Evolutionary conservation across 2,113 vertebrate genomes (phyloP), one percentile per base, ranked within the genome.

Genomic region (Nestor notabilis): DNA sequence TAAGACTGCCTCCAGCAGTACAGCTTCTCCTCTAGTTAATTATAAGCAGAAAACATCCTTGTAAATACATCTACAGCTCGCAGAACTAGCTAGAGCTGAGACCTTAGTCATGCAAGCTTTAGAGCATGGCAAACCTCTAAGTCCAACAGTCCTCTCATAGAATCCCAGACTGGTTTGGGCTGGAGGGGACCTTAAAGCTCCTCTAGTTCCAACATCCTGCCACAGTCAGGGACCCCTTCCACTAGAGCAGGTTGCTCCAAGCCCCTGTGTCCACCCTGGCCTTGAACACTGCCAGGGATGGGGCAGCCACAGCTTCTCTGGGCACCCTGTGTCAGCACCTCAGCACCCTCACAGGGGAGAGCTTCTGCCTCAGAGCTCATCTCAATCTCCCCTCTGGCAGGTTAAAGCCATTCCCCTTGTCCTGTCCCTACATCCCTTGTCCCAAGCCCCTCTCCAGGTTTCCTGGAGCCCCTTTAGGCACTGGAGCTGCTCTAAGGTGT

Each of bases 191-290:
- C 20, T 58, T 3, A 58, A 58, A n/a, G 33, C 33, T 58, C 33
- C 0, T 0, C 20, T 20, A n/a, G 55, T 2, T 58, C 56, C 56
- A 58, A 10, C 33, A n/a, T 33, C 33, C 33, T n/a, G 55, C 20
- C 55, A 58, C 0, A 0, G 33, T 13, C 55, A 58, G 33, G 55
- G 55, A 56, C 55, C 4, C 31, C 55, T 56, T 56, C 31, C 53
- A 56, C 29, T 20, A 0, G 29, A 55, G 29, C 53, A 55, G 53
- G 17, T 55, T 55, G 52, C 28, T 53, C 50, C 50, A 52, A 39
- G 39, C 39, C 39, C 39, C 39, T 39, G 39, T 39, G 39, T 39
- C 39, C 39, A 39, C 8, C 39, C 39, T 39, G 39, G 39, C 39
- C 39, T 39, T 39, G 39, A 39, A 39, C 39, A 39, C 39, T 39